Percentiles rank a stretch among this genome's conserved stretches.
Conservation (phyloP, 2,113 vertebrate genomes). For the Dunckerocampus dactyliophorus region DNA sequence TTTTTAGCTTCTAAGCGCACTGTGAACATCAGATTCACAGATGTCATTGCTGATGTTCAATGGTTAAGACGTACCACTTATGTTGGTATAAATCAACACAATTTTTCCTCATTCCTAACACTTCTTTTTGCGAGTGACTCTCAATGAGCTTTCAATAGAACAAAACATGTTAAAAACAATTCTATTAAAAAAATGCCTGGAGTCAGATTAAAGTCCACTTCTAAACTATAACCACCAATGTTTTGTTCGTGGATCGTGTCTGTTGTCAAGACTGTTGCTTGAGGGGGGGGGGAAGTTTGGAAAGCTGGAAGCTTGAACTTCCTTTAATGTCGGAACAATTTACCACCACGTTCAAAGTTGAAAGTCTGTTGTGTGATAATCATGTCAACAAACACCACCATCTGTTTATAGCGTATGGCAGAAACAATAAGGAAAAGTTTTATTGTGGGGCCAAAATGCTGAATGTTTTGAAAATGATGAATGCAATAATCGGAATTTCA, state of each 20-base stretch:
- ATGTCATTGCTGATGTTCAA: neutral
- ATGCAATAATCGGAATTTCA: neutral
- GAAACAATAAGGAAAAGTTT: constrained; percentile 30
- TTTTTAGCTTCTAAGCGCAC: too few relatives aligned
- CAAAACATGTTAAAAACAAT: constrained; percentile 20
- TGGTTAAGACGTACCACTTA: too few relatives aligned
- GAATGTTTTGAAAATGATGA: too few relatives aligned
- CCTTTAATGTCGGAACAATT: constrained; percentile 29
- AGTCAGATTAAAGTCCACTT: constrained; percentile 37
- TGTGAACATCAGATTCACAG: neutral
- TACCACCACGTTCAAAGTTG: constrained; percentile 18
- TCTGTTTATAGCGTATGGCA: constrained; percentile 14
- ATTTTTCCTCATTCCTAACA: too few relatives aligned
- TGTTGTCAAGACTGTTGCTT: constrained; percentile 39
- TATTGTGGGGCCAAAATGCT: constrained; percentile 11
- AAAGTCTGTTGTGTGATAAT: constrained; percentile 29
- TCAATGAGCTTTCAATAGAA: constrained; percentile 13
- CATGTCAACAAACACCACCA: constrained; percentile 17
- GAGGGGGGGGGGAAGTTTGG: constrained; percentile 9
- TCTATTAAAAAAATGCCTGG: constrained; percentile 17
- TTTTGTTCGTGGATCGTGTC: constrained; percentile 36
- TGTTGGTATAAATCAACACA: too few relatives aligned
- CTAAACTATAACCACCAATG: constrained; percentile 17
- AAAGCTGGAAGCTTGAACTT: constrained; percentile 44
- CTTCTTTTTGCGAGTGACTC: constrained; percentile 3